Evolutionary conservation across 2,113 vertebrate genomes (phyloP).

Genomic region (Perognathus longimembris): DNA sequence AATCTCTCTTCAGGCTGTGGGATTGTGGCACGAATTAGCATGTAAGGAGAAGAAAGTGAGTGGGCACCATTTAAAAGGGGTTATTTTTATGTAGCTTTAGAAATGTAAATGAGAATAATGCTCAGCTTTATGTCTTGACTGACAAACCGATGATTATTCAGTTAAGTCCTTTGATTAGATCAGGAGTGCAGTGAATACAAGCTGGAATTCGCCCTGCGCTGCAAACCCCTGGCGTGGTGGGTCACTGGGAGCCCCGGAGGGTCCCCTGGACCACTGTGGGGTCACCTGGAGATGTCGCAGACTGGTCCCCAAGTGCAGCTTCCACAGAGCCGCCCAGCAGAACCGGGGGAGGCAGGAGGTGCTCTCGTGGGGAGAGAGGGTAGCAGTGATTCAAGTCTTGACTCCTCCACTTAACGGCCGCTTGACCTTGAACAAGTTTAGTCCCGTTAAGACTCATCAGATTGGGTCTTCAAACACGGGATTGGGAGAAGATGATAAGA

Average conservation of each 20-base stretch:
- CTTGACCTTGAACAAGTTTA: background rate
- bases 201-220: background rate
- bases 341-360: too few relatives aligned
- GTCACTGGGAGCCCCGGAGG: background rate
- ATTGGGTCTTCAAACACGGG: background rate
- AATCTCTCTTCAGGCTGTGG: conserved; percentile 55
- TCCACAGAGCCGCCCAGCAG: background rate
- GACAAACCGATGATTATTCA: conserved; percentile 64
- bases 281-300: background rate
- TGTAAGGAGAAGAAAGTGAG: conserved; percentile 73
- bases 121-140: conserved; percentile 54
- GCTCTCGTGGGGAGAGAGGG: background rate
- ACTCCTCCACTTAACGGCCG: background rate
- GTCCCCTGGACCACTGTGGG: too few relatives aligned
- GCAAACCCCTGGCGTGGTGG: background rate
- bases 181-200: background rate
- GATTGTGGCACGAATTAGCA: conserved; percentile 68
- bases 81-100: conserved; percentile 80
- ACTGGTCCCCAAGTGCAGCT: background rate
- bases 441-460: background rate
- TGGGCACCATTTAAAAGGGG: conserved; percentile 69
- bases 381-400: background rate
- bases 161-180: conserved; percentile 58
- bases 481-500: background rate
- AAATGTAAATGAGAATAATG: conserved; percentile 76